Base-by-base conservation (phyloP, 2,888 invertebrate genomes). In the Erannis defoliaria region DNA sequence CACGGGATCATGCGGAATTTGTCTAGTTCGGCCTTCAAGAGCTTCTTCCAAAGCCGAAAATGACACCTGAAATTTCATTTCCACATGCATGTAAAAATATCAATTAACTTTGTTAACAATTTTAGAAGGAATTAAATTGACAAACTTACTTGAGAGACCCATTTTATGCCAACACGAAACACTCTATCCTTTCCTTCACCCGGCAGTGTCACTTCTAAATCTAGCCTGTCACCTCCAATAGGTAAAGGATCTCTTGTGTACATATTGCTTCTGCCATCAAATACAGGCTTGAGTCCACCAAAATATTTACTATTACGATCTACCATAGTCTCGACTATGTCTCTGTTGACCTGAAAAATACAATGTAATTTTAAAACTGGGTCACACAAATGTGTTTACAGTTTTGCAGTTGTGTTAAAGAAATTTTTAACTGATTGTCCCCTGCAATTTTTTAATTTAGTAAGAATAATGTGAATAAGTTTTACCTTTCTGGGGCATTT, bases 281-380 rank as follows among this genome's bases (percentile, higher is more conserved):
- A 99, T 54, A 99, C 99, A 55, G 99, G 99, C 85, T 99, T 98
- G 63, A 98, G 94, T 78, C 97, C 97, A 77, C 98, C 97, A 93
- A 99, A 99, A 84, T 99, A 98, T 93, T 98, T 99, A 85, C 97
- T 97, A 87, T 99, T 99, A 61, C 98, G 97, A 84, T 98, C 97
- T 70, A 99, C 99, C 99, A 99, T 99, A 23, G 99, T 99, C 90
- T 99, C 99, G 79, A 99, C 98, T 83, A 99, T 99, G 94, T 99
- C 99, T 80, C 99, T 96, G 92, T 97, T 97, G 58, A 96, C 96
- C 94, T 94, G 73, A 58, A 89, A 37, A 65, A 5, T 16, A 49
- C 19, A 33, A 40, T 35, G 19, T 48, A 46, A 50, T 8, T 42
- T 29, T 33, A 10, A 48, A 54, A 50, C 16, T 29, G 23, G 55